A percentile compares a stretch with the other conserved stretches of the same genome.
phyloP scores from a whole-genome alignment of 2,888 invertebrate species.

The Thumatha senex region DNA sequence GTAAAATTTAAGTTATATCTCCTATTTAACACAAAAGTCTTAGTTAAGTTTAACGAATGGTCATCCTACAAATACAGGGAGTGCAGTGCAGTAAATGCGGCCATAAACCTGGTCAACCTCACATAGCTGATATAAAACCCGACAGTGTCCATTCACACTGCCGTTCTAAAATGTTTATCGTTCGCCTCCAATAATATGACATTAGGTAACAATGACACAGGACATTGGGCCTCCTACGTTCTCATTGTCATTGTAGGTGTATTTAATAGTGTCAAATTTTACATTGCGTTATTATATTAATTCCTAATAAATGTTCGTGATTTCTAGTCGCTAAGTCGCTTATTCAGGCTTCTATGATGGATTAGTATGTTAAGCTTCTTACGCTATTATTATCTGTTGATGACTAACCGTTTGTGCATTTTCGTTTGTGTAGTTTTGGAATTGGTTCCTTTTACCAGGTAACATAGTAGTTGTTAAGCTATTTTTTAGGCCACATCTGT shows the following conservation, averaged over 20 bases:
- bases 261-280: constrained; percentile 19
- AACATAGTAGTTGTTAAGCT: too few species aligned
- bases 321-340: not conserved
- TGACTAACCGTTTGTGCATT: too few species aligned
- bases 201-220: constrained; percentile 32
- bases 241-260: constrained; percentile 24
- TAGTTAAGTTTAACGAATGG: constrained; percentile 8
- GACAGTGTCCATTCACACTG: constrained; percentile 71
- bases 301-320: not conserved
- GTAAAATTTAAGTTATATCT: not conserved
- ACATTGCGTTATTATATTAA: not conserved
- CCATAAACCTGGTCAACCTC: constrained; percentile 64
- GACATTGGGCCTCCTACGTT: constrained; percentile 42
- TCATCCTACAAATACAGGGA: constrained; percentile 50
- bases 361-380: too few species aligned
- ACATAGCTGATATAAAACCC: constrained; percentile 59
- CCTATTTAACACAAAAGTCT: not conserved
- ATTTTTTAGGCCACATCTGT: too few species aligned
- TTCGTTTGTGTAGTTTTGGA: too few species aligned
- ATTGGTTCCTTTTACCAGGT: too few species aligned
- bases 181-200: constrained; percentile 35
- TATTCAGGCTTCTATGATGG: too few species aligned
- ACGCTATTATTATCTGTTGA: too few species aligned
- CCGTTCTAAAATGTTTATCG: constrained; percentile 71
- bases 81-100: constrained; percentile 53